Conservation (phyloP, 2,797 vertebrate genomes). For the Parauchenoglanis punctatus region DNA sequence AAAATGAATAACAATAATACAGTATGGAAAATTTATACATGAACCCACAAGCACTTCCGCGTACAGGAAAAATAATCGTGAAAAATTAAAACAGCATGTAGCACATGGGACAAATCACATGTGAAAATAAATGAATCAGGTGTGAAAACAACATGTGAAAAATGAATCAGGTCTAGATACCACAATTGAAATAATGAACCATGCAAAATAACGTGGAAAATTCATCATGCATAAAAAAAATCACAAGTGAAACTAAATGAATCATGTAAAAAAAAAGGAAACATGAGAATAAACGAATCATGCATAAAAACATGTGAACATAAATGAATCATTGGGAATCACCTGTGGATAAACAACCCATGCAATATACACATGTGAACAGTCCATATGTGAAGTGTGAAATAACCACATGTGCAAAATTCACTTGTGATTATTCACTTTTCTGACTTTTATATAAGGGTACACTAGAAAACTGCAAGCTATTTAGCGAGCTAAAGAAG, state of each 20-base stretch:
- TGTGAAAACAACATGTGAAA: not conserved
- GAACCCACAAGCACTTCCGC: not conserved
- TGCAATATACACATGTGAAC: not conserved
- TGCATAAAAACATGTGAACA: not conserved
- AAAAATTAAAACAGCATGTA: not conserved
- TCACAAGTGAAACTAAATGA: not conserved
- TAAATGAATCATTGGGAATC: not conserved
- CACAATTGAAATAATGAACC: not conserved
- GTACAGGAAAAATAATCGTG: not conserved
- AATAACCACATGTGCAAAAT: not conserved
- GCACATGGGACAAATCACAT: not conserved
- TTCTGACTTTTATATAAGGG: not conserved
- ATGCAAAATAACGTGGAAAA: no score
- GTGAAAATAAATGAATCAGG: not conserved
- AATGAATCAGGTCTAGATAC: not conserved
- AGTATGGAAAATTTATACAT: not conserved
- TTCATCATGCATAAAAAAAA: not conserved
- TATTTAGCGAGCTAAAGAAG: not conserved
- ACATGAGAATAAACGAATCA: not conserved
- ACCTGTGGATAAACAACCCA: not conserved
- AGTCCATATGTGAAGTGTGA: not conserved
- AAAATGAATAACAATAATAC: not conserved
- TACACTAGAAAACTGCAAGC: not conserved
- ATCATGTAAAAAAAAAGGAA: not conserved
- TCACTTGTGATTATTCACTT: not conserved